Base-by-base conservation (phyloP, 2,888 invertebrate genomes). In the Rhimphoctona megacephalus region DNA sequence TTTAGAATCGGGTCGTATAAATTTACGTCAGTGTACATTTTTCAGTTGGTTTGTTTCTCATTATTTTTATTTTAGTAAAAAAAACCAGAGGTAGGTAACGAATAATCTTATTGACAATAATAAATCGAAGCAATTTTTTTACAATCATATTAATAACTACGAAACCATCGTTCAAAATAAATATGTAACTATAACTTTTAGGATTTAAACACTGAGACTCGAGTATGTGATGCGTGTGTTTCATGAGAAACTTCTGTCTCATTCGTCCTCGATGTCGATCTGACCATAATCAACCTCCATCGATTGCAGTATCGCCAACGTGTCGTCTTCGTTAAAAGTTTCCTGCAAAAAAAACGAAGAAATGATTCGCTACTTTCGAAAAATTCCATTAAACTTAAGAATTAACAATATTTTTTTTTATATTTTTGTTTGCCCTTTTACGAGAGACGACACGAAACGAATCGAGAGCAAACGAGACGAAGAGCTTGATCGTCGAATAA, bases 321-420 rank as follows among this genome's bases (percentile, higher is more conserved):
- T 89, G 73, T 93, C 94, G 77, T 92, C 91, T n/a, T 93, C 89
- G 77, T 92, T 91, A 57, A 93, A 93, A n/a, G 91, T 90, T 87
- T 94, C 94, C 94, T 94, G 88, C 8, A 79, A 88, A 88, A 87
- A 72, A 87, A 70, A 86, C 52, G 70, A 80, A 67, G 22, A 64
- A 49, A 70, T 70, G 30, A 80, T 57, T 69, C 52, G 52, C 36
- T 19, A 57, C 14, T 49, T 78, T 22, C 11, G 17, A 6, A 36
- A 6, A 33, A 43, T 2, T 43, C 22, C 25, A 54, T 17, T 49
- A 66, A 61, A 61, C 61, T 66, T 54, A 76, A 70, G 43, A 78
- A 69, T n/a, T 43, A 11, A 52, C 67, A 30, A 39, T 52, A 69
- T 66, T 61, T 22, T 33, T n/a, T 30, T 22, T n/a, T n/a, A n/a